Base-by-base conservation (phyloP, 2,797 vertebrate species). In the Sebastes paucispinis region DNA sequence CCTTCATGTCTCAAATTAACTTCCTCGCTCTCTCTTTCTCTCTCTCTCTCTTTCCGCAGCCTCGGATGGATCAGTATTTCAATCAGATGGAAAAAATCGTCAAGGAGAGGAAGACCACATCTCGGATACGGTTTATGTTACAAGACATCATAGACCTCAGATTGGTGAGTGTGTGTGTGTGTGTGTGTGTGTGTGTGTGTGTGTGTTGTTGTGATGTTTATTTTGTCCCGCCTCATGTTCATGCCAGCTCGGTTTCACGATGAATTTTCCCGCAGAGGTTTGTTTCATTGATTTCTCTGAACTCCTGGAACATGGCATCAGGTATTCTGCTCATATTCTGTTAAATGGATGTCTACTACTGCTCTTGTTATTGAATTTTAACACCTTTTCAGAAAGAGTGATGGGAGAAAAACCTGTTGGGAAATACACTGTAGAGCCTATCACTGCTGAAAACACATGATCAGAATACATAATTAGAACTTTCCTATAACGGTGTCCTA, bases 81-180 rank as follows among this genome's bases (percentile, higher is more conserved):
- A 96, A 97, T 94, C 98, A 99, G 91, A 99, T 99, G 98, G 98
- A 98, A 89, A 99, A 99, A 96, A 99, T 99, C 3, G 97, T 99
- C 78, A 99, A 99, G 90, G 98, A 99, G 93, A 96, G 98, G 81
- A 99, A 99, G 96, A 99, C 97, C 0, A 99, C 98, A 0, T 99
- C 98, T 5, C 95, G 98, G 83, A 99, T 99, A 88, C 97, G 98
- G 27, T 99, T 99, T 87, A 98, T 99, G 98, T 92, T 99, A 65
- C 98, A 99, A 91, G 98, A 99, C 57, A 91, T 99, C 14, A 97
- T 99, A 83, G 98, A 99, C 94, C 95, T 98, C 36, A 95, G 98
- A 94, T 95, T 97, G 97, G 98, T 99, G 92, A 91, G 97, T 96
- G 47, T 86, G 5, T 39, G 36, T 14, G 36, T 13, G 36, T 12